Percentiles rank a stretch among this genome's conserved stretches.
These are phyloP conservation scores for Ardeotis arabs DNA, from an alignment of 2,113 vertebrate species.

Conservation along the genomic window DNA sequence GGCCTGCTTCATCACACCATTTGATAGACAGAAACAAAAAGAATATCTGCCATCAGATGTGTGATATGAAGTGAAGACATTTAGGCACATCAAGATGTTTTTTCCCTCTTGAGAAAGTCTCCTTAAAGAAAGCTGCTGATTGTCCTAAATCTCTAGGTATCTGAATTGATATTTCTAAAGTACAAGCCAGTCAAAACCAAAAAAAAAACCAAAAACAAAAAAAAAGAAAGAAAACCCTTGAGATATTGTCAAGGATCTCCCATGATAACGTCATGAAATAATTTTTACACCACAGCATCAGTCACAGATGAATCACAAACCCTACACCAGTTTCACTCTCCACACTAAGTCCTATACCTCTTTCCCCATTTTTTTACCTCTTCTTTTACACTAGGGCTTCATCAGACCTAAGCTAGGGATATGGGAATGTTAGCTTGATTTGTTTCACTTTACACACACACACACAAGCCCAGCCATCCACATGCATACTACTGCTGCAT, in stretches of 20 bases:
- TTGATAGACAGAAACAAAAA: background rate
- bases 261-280: background rate
- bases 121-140: background rate
- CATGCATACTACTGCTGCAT: background rate
- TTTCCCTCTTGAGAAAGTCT: background rate
- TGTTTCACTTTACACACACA: background rate
- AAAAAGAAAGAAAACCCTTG: background rate
- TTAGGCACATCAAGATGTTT: background rate
- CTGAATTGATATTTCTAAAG: background rate
- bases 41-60: background rate
- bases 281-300: background rate
- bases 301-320: background rate
- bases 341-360: background rate
- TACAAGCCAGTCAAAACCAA: background rate
- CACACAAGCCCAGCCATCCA: background rate
- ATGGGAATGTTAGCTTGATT: background rate
- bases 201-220: background rate
- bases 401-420: background rate
- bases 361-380: background rate
- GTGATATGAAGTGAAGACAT: background rate
- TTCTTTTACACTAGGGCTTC: background rate
- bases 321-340: background rate
- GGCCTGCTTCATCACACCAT: background rate
- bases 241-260: background rate
- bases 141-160: background rate